Percentiles rank a stretch among this genome's conserved stretches.
phyloP scores from a whole-genome alignment of 2,797 vertebrate species.

The Sparidentex hasta region DNA sequence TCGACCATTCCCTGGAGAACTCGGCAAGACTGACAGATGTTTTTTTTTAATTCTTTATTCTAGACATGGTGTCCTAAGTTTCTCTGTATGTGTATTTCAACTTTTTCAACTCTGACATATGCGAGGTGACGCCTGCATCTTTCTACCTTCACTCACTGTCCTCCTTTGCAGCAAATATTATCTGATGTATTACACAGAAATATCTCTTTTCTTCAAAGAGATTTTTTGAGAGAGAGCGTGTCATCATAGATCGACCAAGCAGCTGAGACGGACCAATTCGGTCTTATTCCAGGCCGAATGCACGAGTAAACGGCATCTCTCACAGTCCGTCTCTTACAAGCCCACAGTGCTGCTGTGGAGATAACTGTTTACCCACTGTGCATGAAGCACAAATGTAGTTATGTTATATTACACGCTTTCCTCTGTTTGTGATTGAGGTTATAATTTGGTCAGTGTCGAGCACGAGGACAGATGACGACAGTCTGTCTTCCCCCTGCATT shows the following conservation, averaged over 20 bases:
- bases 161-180: constrained; percentile 6
- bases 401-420: constrained; percentile 26
- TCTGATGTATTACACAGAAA: constrained; percentile 17
- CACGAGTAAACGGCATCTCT: not conserved
- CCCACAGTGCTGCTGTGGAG: not conserved
- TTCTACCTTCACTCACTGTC: constrained; percentile 9
- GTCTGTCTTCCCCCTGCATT: constrained; percentile 38
- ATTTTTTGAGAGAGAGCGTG: constrained; percentile 26
- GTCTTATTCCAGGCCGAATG: constrained; percentile 11
- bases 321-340: not conserved
- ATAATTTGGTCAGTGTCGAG: constrained; percentile 51
- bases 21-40: no score
- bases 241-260: not conserved
- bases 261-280: constrained; percentile 8
- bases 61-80: not conserved
- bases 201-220: constrained; percentile 41
- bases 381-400: constrained; percentile 30
- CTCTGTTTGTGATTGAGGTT: constrained; percentile 44
- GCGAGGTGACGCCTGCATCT: not conserved
- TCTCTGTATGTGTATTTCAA: not conserved
- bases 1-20: no score
- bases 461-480: constrained; percentile 21
- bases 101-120: not conserved
- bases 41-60: no score
- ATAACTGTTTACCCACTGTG: not conserved